phyloP scores from a whole-genome alignment of 2,888 invertebrate species.

The Charanyca ferruginea region DNA sequence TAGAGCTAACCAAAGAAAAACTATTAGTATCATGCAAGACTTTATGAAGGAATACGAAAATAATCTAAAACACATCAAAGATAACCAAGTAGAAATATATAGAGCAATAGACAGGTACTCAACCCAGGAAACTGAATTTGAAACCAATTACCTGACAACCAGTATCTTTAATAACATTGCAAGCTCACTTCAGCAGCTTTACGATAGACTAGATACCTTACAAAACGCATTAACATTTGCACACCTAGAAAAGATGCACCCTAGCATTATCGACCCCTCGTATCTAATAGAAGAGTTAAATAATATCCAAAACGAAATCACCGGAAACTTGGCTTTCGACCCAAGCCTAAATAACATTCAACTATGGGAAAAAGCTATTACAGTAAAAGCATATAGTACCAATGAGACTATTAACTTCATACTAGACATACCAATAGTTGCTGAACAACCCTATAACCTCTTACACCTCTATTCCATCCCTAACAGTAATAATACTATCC shows the following conservation, averaged over 20 bases:
- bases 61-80: conserved; percentile 11
- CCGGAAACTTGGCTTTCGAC: background rate
- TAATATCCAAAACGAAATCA: conserved; percentile 39
- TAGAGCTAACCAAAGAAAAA: conserved; percentile 14
- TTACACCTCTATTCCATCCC: conserved; percentile 61
- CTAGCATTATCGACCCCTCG: conserved; percentile 36
- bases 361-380: conserved; percentile 45
- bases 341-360: conserved; percentile 8
- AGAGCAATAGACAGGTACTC: conserved; percentile 36
- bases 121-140: conserved; percentile 13
- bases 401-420: conserved; percentile 58
- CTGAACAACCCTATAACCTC: conserved; percentile 52
- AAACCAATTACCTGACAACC: conserved; percentile 25
- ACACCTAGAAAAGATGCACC: conserved; percentile 38
- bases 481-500: conserved; percentile 50
- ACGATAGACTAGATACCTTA: conserved; percentile 32
- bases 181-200: conserved; percentile 37
- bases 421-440: conserved; percentile 58
- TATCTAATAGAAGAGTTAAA: conserved; percentile 43
- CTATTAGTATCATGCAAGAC: background rate
- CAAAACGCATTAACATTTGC: conserved; percentile 40
- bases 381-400: conserved; percentile 47
- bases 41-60: conserved; percentile 22
- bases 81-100: conserved; percentile 30
- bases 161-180: conserved; percentile 29